Base-by-base conservation (phyloP, 2,888 invertebrate species). In the Lampropteryx suffumata region DNA sequence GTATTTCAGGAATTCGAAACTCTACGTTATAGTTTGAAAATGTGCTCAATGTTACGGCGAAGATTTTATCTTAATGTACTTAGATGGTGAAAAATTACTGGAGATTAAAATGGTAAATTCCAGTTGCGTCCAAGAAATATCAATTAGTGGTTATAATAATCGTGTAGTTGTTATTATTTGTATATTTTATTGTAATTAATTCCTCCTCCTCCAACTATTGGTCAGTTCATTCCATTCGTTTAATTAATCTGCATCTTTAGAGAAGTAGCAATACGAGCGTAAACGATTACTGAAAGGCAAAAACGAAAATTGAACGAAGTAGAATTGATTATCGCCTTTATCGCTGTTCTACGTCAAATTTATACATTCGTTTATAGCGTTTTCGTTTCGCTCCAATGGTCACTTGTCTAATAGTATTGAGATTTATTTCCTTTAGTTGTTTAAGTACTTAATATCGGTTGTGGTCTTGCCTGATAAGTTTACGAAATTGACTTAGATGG, bases 401-500 rank as follows among this genome's bases (percentile, higher is more conserved):
- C 5, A 44, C 39, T 50, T 50, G 39, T 50, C 50, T 44, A 12
- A 11, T 9, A 21, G n/a, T 21, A 67, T 67, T 71, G 76, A 81
- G 73, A 79, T 78, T 78, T 79, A 79, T 86, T 90, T 90, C 90
- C 90, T 85, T 82, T 91, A 90, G 89, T 76, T 77, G 65, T 74
- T n/a, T 89, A 89, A 89, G 90, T 90, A 91, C 90, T 90, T 90
- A 90, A 86, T 90, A 89, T 90, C 85, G 90, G 91, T 91, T 91
- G 90, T 91, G 91, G 90, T 91, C 91, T 91, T 91, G 91, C 91
- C 90, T 90, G 88, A 88, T 90, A 91, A 88, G 89, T 89, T 88
- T 82, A 87, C 82, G 73, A 84, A 85, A 85, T 82, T 79, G 76
- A 82, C 79, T 82, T 82, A 78, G 82, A 80, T 82, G 85, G 84